Percentiles rank a stretch among this genome's conserved stretches.
Conservation (phyloP, 2,797 vertebrate genomes). For the Benthosema pterotum region DNA sequence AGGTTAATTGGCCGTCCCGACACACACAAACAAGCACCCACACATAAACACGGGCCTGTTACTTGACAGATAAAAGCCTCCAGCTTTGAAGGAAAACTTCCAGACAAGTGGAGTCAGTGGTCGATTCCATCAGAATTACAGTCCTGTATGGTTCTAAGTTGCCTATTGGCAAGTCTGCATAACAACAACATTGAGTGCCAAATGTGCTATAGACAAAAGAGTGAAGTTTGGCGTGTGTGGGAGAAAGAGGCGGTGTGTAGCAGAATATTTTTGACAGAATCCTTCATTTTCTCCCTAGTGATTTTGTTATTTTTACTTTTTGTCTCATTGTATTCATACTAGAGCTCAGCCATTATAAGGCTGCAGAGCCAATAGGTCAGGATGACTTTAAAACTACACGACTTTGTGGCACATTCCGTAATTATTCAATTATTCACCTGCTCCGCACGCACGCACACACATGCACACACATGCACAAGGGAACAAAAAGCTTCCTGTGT, state of each 20-base stretch:
- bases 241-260: too few relatives aligned
- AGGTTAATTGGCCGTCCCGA: slow-evolving; percentile 72
- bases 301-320: slow-evolving; percentile 22
- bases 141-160: slow-evolving; percentile 24
- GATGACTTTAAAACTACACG: slow-evolving; percentile 43
- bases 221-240: neutral
- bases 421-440: too few relatives aligned
- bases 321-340: slow-evolving; percentile 13
- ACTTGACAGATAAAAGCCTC: slow-evolving; percentile 69
- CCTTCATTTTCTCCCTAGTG: slow-evolving; percentile 44
- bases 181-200: slow-evolving; percentile 33
- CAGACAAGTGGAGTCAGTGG: slow-evolving; percentile 56
- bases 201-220: neutral
- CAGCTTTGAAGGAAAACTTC: slow-evolving; percentile 45
- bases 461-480: too few relatives aligned
- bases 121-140: slow-evolving; percentile 54
- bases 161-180: slow-evolving; percentile 29
- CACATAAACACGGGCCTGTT: slow-evolving; percentile 41
- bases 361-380: slow-evolving; percentile 54
- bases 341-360: slow-evolving; percentile 45
- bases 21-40: slow-evolving; percentile 5
- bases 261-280: slow-evolving; percentile 26
- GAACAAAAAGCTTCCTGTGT: too few relatives aligned
- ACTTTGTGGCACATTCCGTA: slow-evolving; percentile 36
- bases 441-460: too few relatives aligned